Base-by-base conservation (phyloP, 2,797 vertebrate genomes). In the Tarsius wallacei region DNA sequence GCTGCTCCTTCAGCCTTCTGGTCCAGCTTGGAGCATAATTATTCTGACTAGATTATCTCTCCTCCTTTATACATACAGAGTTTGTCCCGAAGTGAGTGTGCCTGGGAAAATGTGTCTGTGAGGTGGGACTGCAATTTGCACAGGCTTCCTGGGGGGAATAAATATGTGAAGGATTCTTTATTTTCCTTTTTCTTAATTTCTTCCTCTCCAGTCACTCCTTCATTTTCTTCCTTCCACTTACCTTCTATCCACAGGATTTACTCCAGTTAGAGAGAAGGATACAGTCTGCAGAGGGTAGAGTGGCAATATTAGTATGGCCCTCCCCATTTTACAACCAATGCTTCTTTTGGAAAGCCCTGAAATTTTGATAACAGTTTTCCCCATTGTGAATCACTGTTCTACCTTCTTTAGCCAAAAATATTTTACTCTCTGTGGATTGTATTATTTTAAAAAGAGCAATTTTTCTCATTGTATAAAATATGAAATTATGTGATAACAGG, bases 31-130 rank as follows among this genome's bases (percentile, higher is more conserved):
- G 49, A 57, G 74, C 47, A 53, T n/a, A 19, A 53, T 16, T 26
- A 33, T 90, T 96, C 85, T 82, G 42, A 94, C 47, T 33, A 89
- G 33, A 80, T 47, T 76, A 16, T 87, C 78, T 95, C 91, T 87
- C 0, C 19, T n/a, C 42, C 42, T 42, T 63, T 12, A 0, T 77
- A 28, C 85, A 74, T 59, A 4, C 16, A 64, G 87, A 74, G 14
- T 1, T 91, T 83, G 74, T 87, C 61, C 85, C 81, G 80, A 33
- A n/a, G 71, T 28, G 12, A 42, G 42, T 42, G 42, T 59, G 84
- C 8, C 86, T 76, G 55, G 36, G 47, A 90, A 55, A 47, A 31
- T 76, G 15, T 66, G 76, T 14, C 87, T 51, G 22, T 28, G 17
- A 77, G 55, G 31, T 91, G 53, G 9, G 70, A 64, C 70, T 70